Evolutionary conservation across 2,797 vertebrate genomes (phyloP).

Genomic region (Pelochelys cantorii): DNA sequence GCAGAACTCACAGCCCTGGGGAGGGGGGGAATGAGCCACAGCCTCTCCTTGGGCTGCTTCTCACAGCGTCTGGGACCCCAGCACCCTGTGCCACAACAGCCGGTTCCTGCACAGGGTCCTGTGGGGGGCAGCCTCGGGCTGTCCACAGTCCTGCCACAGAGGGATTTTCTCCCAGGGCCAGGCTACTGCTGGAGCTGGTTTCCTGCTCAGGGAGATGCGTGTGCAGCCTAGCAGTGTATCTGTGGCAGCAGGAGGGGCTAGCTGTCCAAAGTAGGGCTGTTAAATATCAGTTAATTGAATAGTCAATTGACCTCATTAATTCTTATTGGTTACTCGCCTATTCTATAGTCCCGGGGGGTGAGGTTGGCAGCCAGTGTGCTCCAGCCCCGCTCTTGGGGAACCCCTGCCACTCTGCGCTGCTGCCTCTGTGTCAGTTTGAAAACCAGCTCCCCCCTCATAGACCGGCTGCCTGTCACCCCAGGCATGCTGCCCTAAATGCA

Average conservation of each 20-base stretch:
- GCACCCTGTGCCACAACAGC: rapidly evolving
- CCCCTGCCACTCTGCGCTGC: too few relatives aligned
- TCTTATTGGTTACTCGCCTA: too few relatives aligned
- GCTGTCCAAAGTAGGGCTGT: not conserved
- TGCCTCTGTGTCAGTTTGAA: too few relatives aligned
- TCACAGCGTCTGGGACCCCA: rapidly evolving
- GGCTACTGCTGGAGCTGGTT: not conserved
- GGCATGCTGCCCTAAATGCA: not conserved
- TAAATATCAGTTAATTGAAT: too few relatives aligned
- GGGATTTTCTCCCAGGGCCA: not conserved
- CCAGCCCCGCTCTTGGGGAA: too few relatives aligned
- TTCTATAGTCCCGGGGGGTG: too few relatives aligned
- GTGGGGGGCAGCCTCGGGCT: not conserved
- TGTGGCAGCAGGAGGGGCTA: not conserved
- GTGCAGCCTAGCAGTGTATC: not conserved
- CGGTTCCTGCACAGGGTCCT: not conserved
- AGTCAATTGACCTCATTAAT: too few relatives aligned
- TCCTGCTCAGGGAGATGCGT: not conserved
- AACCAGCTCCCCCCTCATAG: too few relatives aligned
- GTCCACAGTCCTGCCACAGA: not conserved
- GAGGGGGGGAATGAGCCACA: not conserved
- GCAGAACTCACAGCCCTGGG: not conserved
- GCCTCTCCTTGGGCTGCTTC: not conserved
- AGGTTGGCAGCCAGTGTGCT: too few relatives aligned
- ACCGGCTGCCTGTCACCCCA: too few relatives aligned